A percentile compares a stretch with the other conserved stretches of the same genome.
Evolutionary conservation across 2,888 invertebrate genomes (phyloP).

Genomic region (Galeopsomyia nigrocyanea): DNA sequence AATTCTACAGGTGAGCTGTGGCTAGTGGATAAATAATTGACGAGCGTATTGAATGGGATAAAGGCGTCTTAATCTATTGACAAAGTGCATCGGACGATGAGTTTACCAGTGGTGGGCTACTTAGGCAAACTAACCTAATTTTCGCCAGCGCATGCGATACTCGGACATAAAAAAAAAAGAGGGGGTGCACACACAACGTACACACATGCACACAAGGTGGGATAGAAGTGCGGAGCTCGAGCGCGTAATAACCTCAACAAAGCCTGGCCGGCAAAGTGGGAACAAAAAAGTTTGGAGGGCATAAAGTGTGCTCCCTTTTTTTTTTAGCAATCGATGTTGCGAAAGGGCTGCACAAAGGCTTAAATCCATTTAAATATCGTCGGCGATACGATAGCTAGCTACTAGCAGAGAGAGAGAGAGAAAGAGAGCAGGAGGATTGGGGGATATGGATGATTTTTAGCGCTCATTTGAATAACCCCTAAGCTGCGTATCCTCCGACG

Average conservation of each 20-base stretch:
- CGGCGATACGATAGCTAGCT: slow-evolving; percentile 50
- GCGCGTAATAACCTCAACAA: slow-evolving; percentile 55
- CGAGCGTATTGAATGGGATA: not conserved
- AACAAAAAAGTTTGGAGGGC: slow-evolving; percentile 58
- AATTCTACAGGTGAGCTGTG: no score
- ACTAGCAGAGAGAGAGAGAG: no score
- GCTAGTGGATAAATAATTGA: no score
- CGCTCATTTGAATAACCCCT: slow-evolving; percentile 66
- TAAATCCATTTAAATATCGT: slow-evolving; percentile 66
- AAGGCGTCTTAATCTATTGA: slow-evolving; percentile 25
- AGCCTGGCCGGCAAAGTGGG: slow-evolving; percentile 51
- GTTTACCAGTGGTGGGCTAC: slow-evolving; percentile 12
- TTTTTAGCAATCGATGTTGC: not conserved
- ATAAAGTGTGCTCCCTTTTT: slow-evolving; percentile 36
- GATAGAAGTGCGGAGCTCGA: not conserved
- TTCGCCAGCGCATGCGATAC: slow-evolving; percentile 19
- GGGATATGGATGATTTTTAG: slow-evolving; percentile 63
- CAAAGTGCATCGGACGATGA: slow-evolving; percentile 13
- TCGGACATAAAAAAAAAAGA: slow-evolving; percentile 7
- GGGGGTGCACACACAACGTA: not conserved
- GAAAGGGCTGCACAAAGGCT: slow-evolving; percentile 43
- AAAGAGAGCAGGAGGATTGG: slow-evolving; percentile 40
- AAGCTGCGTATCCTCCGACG: slow-evolving; percentile 53
- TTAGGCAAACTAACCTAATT: slow-evolving; percentile 41
- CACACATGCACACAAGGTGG: no score